Conservation (phyloP, 2,888 invertebrate genomes). For the Apeira syringaria region DNA sequence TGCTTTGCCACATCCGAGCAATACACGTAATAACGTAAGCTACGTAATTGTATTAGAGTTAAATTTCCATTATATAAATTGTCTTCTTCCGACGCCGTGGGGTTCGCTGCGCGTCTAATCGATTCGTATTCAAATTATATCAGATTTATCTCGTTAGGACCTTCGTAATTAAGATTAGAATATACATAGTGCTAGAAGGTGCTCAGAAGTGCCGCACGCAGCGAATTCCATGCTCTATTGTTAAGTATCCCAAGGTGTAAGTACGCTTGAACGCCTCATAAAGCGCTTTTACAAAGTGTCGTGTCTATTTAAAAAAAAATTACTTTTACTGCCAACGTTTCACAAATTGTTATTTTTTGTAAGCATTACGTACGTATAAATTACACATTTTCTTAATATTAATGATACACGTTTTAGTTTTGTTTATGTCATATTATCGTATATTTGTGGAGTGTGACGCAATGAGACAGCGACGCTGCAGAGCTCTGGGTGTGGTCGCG, state of each 20-base stretch:
- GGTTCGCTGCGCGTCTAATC: slow-evolving; percentile 49
- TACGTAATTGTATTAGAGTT: slow-evolving; percentile 68
- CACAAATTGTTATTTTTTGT: slow-evolving; percentile 72
- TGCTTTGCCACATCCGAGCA: slow-evolving; percentile 51
- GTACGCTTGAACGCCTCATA: slow-evolving; percentile 76
- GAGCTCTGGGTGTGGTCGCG: slow-evolving; percentile 16
- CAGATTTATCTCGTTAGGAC: slow-evolving; percentile 61
- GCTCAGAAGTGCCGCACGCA: slow-evolving; percentile 33
- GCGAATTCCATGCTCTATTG: slow-evolving; percentile 41
- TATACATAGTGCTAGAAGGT: slow-evolving; percentile 26
- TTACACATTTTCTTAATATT: slow-evolving; percentile 65
- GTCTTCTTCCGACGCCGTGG: slow-evolving; percentile 56
- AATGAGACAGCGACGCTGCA: slow-evolving; percentile 17
- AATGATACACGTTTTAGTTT: slow-evolving; percentile 71
- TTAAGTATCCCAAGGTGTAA: slow-evolving; percentile 59
- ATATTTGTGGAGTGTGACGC: slow-evolving; percentile 52
- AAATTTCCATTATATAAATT: slow-evolving; percentile 72
- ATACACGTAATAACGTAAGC: slow-evolving; percentile 53
- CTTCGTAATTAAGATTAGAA: slow-evolving; percentile 48
- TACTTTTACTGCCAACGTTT: slow-evolving; percentile 75
- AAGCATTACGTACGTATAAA: slow-evolving; percentile 60
- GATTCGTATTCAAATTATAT: slow-evolving; percentile 64
- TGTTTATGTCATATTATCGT: slow-evolving; percentile 62
- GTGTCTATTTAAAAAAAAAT: slow-evolving; percentile 56
- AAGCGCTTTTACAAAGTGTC: slow-evolving; percentile 71